These are phyloP conservation scores for Parauchenoglanis punctatus DNA, from an alignment of 2,797 vertebrate genomes.

Conservation along the genomic window DNA sequence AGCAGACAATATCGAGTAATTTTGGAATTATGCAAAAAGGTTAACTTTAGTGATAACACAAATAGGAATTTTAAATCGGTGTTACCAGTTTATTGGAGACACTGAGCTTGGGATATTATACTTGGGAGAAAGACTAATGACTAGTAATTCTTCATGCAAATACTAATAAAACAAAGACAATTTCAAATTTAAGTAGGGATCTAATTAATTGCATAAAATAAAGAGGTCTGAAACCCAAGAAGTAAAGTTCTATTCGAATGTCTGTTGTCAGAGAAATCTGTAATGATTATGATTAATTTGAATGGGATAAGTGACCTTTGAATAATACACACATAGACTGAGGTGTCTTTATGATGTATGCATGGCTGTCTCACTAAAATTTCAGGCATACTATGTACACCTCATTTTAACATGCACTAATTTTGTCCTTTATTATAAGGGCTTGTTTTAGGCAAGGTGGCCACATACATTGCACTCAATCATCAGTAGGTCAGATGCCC, in stretches of 20 bases:
- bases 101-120: background rate
- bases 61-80: slow-evolving; percentile 1
- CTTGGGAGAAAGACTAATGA: background rate
- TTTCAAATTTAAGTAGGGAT: too few species aligned
- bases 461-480: background rate
- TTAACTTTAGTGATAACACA: background rate
- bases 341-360: background rate
- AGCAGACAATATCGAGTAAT: background rate
- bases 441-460: background rate
- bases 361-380: background rate
- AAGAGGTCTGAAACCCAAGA: background rate
- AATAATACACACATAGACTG: background rate
- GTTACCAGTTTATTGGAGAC: background rate
- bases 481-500: background rate
- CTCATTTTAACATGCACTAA: background rate
- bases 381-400: background rate
- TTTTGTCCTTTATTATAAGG: background rate
- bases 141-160: background rate
- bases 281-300: background rate
- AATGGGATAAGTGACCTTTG: background rate
- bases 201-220: background rate
- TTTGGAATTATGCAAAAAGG: background rate
- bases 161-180: background rate
- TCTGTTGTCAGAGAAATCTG: background rate
- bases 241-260: background rate